These are phyloP conservation scores for Dichetophora obliterata DNA, from an alignment of 2,888 invertebrate species.

Conservation along the genomic window DNA sequence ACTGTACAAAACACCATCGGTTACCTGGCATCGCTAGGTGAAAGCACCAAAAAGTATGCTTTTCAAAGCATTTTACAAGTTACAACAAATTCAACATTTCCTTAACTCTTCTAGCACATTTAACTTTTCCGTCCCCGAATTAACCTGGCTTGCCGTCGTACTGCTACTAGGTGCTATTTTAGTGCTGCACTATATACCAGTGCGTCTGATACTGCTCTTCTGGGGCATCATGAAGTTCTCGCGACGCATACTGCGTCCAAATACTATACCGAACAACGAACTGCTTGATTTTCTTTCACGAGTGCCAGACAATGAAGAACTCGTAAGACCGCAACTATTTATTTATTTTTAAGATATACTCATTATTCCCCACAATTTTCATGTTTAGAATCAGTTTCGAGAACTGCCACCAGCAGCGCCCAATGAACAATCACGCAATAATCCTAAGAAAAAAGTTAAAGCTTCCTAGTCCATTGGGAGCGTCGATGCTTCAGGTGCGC, in stretches of 20 bases:
- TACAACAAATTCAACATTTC: neutral
- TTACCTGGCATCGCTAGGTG: slow-evolving; percentile 92
- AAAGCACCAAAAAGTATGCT: slow-evolving; percentile 91
- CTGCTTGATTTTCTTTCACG: slow-evolving; percentile 93
- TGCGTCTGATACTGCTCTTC: slow-evolving; percentile 88
- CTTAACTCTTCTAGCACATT: slow-evolving; percentile 79
- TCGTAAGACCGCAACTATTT: slow-evolving; percentile 74
- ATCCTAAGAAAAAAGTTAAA: slow-evolving; percentile 67
- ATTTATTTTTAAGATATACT: neutral
- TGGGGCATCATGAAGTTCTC: slow-evolving; percentile 98
- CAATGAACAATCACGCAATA: slow-evolving; percentile 61
- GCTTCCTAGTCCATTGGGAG: slow-evolving; percentile 67
- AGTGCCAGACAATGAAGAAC: slow-evolving; percentile 93
- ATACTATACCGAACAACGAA: slow-evolving; percentile 97
- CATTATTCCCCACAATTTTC: neutral
- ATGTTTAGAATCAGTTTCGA: slow-evolving; percentile 64
- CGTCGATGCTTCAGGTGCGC: slow-evolving; percentile 56
- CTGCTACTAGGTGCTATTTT: slow-evolving; percentile 80
- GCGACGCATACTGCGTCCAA: slow-evolving; percentile 90
- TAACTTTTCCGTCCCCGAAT: slow-evolving; percentile 96
- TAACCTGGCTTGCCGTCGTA: slow-evolving; percentile 91
- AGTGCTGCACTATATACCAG: slow-evolving; percentile 89
- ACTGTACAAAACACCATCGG: slow-evolving; percentile 97
- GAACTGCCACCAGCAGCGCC: slow-evolving; percentile 64
- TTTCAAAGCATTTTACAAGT: neutral